Base-by-base conservation (phyloP, 1,140 invertebrate species). In the Diabrotica undecimpunctata region DNA sequence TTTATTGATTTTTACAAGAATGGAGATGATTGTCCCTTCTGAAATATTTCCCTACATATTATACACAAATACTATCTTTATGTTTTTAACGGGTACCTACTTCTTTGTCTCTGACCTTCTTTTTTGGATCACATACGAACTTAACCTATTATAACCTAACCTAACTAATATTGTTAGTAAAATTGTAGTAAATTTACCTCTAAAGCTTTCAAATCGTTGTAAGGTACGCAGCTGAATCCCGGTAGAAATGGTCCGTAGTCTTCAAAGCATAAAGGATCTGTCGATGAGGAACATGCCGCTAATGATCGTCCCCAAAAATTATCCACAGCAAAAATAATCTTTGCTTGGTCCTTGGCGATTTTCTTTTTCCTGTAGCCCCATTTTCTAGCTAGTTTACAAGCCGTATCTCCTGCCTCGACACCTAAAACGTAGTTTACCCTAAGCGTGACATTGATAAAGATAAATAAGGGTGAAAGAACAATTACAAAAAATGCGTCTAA, bases 251-350 rank as follows among this genome's bases (percentile, higher is more conserved):
- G 97, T 0, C 97, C 97, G 79, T 94, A 99, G 3, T 90, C 93
- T 51, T 83, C 80, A 75, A 90, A 98, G 75, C 91, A 91, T 1
- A 78, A 81, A 0, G 96, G 94, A 81, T 99, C 97, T 0, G 92
- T 97, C 7, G 96, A 98, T 9, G 93, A 87, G 0, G 97, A 99
- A 9, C 98, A 84, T 0, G 97, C 97, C 6, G 95, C 89, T 66
- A 99, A 70, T 0, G 96, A 97, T 56, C 97, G 85, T 1, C 97
- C 97, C 97, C 97, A 99, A 80, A 99, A 99, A 78, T 99, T 99
- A n/a, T 93, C 92, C 55, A 92, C 88, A 0, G 90, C 95, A 80
- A 99, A 99, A 1, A 99, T 80, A 54, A 98, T 95, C 73, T 90
- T 91, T 0, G 95, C 97, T 75, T 96, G 79, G 78, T 98, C 90